Base-by-base conservation (phyloP, 1,140 invertebrate genomes). In the Agrypnia vestita region DNA sequence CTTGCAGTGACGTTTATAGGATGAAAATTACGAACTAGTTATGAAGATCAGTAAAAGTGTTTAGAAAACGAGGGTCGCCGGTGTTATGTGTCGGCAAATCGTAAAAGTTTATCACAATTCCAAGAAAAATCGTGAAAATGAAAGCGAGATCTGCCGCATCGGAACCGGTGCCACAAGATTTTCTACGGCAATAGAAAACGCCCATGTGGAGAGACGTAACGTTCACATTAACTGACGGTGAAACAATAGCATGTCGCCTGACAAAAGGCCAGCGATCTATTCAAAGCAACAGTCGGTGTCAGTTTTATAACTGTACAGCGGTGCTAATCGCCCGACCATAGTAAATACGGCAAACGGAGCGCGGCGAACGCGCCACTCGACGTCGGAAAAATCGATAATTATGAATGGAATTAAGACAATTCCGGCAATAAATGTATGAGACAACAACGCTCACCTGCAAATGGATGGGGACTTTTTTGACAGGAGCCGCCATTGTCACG, bases 391-490 rank as follows among this genome's bases (percentile, higher is more conserved):
- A 55, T 67, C 51, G 12, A 77, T 62, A 77, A 73, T 61, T 62
- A 61, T 62, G 25, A 56, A 69, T 49, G 73, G 73, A 62, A 64
- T 69, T 76, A 19, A 0, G 13, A 47, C 56, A 25, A 21, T 25
- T 25, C n/a, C 11, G n/a, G n/a, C 1, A 19, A 51, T 44, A n/a
- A 76, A 76, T 19, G 4, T 12, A 19, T 67, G 8, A 19, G 15
- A n/a, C 13, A 35, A 43, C 19, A 21, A n/a, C n/a, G 46, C 76
- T 90, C 89, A 96, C 96, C 94, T 97, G 96, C 84, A 98, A 91
- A 90, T 97, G 96, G 87, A 98, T 97, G 47, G 96, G 96, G 64
- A 98, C 96, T 90, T 97, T 97, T 89, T 97, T 97, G 81, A 97
- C 96, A 79, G 95, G 91, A 56, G 88, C 89, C 84, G 84, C 47